Evolutionary conservation across 2,888 invertebrate genomes (phyloP).

Genomic region (Lepidochitona cinerea): DNA sequence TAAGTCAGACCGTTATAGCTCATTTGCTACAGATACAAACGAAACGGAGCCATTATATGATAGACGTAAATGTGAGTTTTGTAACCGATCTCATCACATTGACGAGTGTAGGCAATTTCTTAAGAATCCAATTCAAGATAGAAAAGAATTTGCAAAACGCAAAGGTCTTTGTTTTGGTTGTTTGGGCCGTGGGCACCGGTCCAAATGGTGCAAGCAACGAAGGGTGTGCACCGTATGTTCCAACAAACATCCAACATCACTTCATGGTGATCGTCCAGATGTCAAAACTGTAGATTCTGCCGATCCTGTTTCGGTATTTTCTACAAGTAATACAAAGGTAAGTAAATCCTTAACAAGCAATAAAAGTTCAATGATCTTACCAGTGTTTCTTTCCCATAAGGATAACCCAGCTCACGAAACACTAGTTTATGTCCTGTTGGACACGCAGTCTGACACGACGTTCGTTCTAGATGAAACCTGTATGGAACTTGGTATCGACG

Average conservation of each 20-base stretch:
- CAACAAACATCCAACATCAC: conserved; percentile 18
- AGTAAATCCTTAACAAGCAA: too few species aligned
- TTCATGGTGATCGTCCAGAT: too few species aligned
- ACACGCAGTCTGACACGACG: conserved; percentile 36
- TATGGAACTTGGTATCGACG: conserved; percentile 14
- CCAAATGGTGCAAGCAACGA: conserved; percentile 19
- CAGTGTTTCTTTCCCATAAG: conserved; percentile 26
- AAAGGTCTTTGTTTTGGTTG: conserved; percentile 29
- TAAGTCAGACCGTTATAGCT: neutral
- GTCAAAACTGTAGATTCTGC: too few species aligned
- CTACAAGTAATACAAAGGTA: too few species aligned
- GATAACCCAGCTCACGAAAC: conserved; percentile 23
- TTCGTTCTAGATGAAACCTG: conserved; percentile 27
- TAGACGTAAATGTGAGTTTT: neutral
- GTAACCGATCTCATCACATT: conserved; percentile 4
- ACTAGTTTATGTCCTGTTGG: conserved; percentile 36
- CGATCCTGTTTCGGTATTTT: too few species aligned
- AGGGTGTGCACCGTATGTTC: conserved; percentile 15
- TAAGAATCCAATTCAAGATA: neutral
- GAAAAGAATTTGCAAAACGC: conserved; percentile 7
- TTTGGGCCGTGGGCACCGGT: conserved; percentile 17
- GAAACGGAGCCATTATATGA: neutral
- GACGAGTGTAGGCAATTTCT: conserved; percentile 9
- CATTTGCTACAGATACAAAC: neutral
- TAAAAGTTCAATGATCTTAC: conserved; percentile 21